phyloP scores from a whole-genome alignment of 2,113 vertebrate species.

The Ophthalmolycus amberensis region DNA sequence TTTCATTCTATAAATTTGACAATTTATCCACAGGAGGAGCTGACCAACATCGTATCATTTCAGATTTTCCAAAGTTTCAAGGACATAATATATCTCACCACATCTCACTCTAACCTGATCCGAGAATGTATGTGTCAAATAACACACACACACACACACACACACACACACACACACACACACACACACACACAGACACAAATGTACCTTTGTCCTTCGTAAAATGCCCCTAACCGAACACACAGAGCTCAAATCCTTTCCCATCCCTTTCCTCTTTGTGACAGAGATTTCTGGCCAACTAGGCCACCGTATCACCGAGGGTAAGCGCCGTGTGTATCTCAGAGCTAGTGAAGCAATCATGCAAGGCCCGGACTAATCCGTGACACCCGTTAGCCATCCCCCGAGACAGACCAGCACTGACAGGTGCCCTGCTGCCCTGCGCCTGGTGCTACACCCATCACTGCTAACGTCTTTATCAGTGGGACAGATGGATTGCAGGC shows the following conservation, averaged over 20 bases:
- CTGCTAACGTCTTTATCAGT: slow-evolving; percentile 75
- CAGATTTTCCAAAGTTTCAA: slow-evolving; percentile 13
- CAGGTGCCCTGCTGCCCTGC: slow-evolving; percentile 53
- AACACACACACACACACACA: slow-evolving; percentile 15
- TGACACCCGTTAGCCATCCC: slow-evolving; percentile 67
- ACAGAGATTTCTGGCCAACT: slow-evolving; percentile 38
- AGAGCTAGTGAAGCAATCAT: slow-evolving; percentile 72
- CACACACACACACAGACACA: slow-evolving; percentile 21
- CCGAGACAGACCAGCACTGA: slow-evolving; percentile 59
- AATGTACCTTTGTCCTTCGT: neutral
- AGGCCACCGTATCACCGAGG: slow-evolving; percentile 37
- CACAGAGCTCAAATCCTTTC: slow-evolving; percentile 41
- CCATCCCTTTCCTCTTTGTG: slow-evolving; percentile 26
- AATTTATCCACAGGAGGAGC: neutral
- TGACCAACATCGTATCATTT: neutral
- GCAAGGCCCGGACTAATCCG: slow-evolving; percentile 65
- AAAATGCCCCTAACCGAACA: slow-evolving; percentile 10
- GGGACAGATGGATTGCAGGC: slow-evolving; percentile 59
- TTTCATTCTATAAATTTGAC: neutral
- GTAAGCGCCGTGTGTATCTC: slow-evolving; percentile 50
- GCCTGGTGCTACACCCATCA: slow-evolving; percentile 67
- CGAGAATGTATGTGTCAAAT: slow-evolving; percentile 8
- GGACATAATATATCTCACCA: neutral
- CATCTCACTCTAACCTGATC: neutral
- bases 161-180: slow-evolving; percentile 10